Conservation (phyloP, 2,888 invertebrate genomes). For the Lissonota sp. region DNA sequence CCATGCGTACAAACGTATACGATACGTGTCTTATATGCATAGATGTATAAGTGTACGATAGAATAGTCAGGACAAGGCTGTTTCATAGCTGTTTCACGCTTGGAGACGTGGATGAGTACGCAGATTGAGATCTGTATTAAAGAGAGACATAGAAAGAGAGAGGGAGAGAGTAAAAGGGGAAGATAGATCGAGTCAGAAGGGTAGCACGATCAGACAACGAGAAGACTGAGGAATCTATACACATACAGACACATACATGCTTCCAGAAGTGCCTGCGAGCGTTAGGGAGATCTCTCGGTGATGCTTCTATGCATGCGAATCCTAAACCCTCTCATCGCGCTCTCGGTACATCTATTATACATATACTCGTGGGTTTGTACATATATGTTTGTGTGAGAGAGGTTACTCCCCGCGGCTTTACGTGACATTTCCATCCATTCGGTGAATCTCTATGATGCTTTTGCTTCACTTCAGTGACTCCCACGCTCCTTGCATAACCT, state of each 20-base stretch:
- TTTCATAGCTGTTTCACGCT: conserved; percentile 41
- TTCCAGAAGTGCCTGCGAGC: conserved; percentile 24
- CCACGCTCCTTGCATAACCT: no score
- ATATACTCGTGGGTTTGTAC: neutral
- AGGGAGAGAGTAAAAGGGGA: conserved; percentile 16
- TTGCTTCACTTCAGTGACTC: conserved; percentile 32
- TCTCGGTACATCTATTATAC: neutral
- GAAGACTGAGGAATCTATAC: conserved; percentile 40
- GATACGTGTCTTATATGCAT: conserved; percentile 8
- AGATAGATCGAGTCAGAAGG: conserved; percentile 56
- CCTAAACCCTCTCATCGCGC: neutral
- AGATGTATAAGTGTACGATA: neutral
- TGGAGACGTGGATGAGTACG: conserved; percentile 34
- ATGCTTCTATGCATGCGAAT: conserved; percentile 41
- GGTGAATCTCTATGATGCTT: conserved; percentile 53
- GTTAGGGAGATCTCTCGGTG: conserved; percentile 39
- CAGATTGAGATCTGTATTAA: conserved; percentile 6
- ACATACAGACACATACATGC: no score
- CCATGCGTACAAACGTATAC: neutral
- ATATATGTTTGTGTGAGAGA: neutral
- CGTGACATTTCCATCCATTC: conserved; percentile 61
- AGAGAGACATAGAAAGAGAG: neutral
- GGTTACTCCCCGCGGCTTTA: conserved; percentile 46
- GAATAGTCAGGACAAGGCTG: conserved; percentile 7
- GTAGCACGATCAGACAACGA: conserved; percentile 56